These are phyloP conservation scores for Chloroceryle inda DNA, from an alignment of 2,797 vertebrate genomes.

Conservation along the genomic window DNA sequence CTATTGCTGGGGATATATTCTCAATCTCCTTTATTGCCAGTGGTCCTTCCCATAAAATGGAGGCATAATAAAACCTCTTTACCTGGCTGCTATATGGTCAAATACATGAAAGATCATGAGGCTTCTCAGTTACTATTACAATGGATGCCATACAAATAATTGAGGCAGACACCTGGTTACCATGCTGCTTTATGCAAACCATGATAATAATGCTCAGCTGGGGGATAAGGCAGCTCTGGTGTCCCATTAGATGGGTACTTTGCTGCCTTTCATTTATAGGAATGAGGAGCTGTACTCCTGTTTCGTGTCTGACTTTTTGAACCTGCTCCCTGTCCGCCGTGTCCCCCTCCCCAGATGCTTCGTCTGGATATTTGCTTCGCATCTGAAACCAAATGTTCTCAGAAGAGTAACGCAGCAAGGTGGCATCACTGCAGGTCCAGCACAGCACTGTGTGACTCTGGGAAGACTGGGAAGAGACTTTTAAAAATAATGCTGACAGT, in stretches of 20 bases:
- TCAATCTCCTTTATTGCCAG: not conserved
- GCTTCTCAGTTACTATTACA: slow-evolving; percentile 51
- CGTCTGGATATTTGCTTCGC: not conserved
- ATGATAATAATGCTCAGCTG: not conserved
- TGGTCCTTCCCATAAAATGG: not conserved
- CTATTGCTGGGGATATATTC: not conserved
- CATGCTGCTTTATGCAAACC: slow-evolving; percentile 24
- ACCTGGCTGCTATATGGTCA: not conserved
- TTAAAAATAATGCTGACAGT: not conserved
- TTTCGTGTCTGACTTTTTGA: slow-evolving; percentile 46
- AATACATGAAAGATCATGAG: slow-evolving; percentile 52
- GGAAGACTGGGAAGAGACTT: not conserved
- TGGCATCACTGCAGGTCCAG: accelerated
- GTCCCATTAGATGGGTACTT: slow-evolving; percentile 17
- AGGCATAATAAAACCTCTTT: not conserved
- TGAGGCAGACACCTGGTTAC: not conserved
- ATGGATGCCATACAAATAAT: slow-evolving; percentile 17
- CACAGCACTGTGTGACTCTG: too few species aligned
- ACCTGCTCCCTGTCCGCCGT: not conserved
- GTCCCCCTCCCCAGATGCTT: not conserved
- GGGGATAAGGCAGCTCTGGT: slow-evolving; percentile 13
- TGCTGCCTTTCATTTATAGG: slow-evolving; percentile 48
- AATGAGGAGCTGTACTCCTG: slow-evolving; percentile 27
- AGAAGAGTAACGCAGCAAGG: not conserved
- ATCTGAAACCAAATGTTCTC: not conserved